Evolutionary conservation across 2,797 vertebrate species (phyloP).

Genomic region (Syncerus caffer): DNA sequence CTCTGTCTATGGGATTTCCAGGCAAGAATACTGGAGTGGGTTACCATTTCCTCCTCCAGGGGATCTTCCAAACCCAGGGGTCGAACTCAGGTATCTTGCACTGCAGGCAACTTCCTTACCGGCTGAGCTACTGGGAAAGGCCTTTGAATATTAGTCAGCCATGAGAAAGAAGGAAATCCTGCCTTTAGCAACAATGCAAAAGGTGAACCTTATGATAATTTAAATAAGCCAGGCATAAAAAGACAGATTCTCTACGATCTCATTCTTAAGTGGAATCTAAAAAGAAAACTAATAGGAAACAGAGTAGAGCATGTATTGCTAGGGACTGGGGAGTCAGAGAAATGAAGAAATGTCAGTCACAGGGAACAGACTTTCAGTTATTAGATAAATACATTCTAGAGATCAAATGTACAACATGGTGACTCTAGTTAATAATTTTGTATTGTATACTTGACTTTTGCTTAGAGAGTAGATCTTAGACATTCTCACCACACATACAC

Average conservation of each 20-base stretch:
- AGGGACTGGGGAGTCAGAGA: neutral
- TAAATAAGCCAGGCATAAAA: neutral
- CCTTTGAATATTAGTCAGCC: neutral
- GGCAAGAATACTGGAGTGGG: neutral
- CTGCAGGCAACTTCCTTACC: neutral
- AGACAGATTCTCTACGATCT: neutral
- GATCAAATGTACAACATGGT: too few species aligned
- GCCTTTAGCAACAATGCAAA: neutral
- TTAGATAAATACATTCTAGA: neutral
- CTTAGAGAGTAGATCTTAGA: neutral
- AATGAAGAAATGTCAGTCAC: neutral
- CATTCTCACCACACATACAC: neutral
- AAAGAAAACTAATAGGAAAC: neutral
- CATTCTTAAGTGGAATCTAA: neutral
- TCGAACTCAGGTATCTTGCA: fast-evolving
- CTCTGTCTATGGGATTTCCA: neutral
- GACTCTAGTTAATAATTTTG: neutral
- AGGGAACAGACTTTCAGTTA: neutral
- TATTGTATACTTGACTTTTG: neutral
- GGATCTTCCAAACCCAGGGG: neutral
- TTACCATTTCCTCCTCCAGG: neutral
- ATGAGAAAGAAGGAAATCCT: neutral
- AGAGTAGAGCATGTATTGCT: neutral
- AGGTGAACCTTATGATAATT: neutral
- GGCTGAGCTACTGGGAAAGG: neutral